Percentiles rank a stretch among this genome's conserved stretches.
Conservation (phyloP, 2,113 vertebrate genomes). For the Osmerus eperlanus region DNA sequence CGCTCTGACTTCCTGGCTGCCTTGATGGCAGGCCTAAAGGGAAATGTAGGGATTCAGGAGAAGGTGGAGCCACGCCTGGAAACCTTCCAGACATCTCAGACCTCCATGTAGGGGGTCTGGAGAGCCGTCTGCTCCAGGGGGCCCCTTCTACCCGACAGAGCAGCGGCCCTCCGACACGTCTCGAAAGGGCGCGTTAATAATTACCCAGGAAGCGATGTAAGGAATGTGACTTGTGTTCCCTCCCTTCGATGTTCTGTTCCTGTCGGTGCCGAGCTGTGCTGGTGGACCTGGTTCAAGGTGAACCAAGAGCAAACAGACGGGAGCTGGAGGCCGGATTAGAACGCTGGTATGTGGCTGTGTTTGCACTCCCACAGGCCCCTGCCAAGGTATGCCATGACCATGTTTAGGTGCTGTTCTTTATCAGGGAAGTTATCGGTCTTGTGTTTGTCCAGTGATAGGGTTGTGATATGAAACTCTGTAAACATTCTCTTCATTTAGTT, state of each 20-base stretch:
- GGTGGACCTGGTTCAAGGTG: conserved; percentile 20
- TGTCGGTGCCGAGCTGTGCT: too few species aligned
- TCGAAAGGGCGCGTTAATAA: conserved; percentile 65
- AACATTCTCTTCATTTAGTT: too few species aligned
- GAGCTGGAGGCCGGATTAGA: conserved; percentile 18
- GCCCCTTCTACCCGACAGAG: neutral
- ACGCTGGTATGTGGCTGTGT: conserved; percentile 20
- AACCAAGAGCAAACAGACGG: conserved; percentile 37
- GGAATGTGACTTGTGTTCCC: conserved; percentile 63
- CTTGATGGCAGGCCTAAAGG: too few species aligned
- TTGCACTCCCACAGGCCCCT: conserved; percentile 38
- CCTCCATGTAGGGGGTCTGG: neutral
- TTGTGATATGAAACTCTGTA: neutral
- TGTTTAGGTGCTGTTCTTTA: neutral
- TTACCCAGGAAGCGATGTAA: conserved; percentile 60
- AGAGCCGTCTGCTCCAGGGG: neutral
- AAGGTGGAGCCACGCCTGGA: too few species aligned
- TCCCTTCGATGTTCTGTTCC: conserved; percentile 37
- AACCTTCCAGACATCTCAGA: too few species aligned
- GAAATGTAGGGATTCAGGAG: too few species aligned
- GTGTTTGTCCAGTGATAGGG: too few species aligned
- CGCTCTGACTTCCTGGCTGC: too few species aligned
- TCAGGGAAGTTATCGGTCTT: neutral
- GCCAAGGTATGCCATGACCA: conserved; percentile 6
- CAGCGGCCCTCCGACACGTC: neutral